Evolutionary conservation across 1,140 invertebrate species (phyloP).

Genomic region (Cydia amplana): DNA sequence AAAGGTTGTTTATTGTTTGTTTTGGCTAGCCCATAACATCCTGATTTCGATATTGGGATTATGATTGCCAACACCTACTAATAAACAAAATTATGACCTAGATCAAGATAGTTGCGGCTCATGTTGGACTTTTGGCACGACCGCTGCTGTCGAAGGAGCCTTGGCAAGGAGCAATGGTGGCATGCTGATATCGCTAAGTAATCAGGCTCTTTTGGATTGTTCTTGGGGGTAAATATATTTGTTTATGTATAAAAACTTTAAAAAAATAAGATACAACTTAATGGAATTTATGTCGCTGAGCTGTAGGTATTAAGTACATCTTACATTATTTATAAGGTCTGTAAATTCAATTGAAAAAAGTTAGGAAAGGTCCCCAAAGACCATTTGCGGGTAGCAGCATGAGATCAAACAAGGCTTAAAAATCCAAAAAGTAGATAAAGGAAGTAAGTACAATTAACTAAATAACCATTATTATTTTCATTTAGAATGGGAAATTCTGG

Average conservation of each 20-base stretch:
- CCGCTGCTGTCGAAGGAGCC: slow-evolving; percentile 90
- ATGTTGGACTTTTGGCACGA: slow-evolving; percentile 80
- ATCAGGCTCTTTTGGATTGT: slow-evolving; percentile 84
- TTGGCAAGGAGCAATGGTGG: slow-evolving; percentile 84
- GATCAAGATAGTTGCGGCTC: slow-evolving; percentile 72
- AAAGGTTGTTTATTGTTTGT: too few relatives aligned
- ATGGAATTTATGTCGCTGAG: too few relatives aligned
- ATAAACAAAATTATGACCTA: slow-evolving; percentile 34
- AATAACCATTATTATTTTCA: slow-evolving; percentile 4
- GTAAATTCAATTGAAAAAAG: too few relatives aligned
- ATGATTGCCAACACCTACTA: not conserved
- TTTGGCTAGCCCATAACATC: too few relatives aligned
- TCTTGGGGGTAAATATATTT: slow-evolving; percentile 77
- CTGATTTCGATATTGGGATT: not conserved
- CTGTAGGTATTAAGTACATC: too few relatives aligned
- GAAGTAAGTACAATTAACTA: too few relatives aligned
- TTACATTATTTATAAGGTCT: too few relatives aligned
- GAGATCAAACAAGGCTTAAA: too few relatives aligned
- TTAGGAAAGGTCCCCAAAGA: too few relatives aligned
- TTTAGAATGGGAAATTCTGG: slow-evolving; percentile 46
- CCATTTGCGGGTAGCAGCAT: too few relatives aligned
- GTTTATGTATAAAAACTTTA: not conserved
- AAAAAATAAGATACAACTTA: too few relatives aligned
- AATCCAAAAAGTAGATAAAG: too few relatives aligned
- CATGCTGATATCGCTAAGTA: slow-evolving; percentile 83